Conservation (phyloP, 2,888 invertebrate genomes). For the Drosophila fungiperda region DNA sequence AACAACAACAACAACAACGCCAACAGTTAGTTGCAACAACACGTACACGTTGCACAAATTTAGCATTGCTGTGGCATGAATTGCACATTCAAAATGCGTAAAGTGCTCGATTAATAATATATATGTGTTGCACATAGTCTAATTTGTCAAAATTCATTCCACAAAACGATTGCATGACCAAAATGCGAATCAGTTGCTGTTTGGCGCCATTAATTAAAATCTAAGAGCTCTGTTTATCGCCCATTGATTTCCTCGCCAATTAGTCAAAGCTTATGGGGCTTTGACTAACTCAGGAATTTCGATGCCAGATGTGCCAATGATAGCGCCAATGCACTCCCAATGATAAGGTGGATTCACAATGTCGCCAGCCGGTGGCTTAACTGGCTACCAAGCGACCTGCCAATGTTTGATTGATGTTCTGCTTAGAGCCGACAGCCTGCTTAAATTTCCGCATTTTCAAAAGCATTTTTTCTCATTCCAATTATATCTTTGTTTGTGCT, state of each 20-base stretch:
- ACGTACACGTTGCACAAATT: slow-evolving; percentile 35
- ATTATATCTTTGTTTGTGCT: neutral
- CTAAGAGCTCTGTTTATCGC: slow-evolving; percentile 46
- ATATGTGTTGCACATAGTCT: slow-evolving; percentile 32
- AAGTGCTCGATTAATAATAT: slow-evolving; percentile 69
- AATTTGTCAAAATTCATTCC: slow-evolving; percentile 71
- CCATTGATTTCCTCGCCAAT: slow-evolving; percentile 69
- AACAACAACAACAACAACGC: neutral
- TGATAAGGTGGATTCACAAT: slow-evolving; percentile 63
- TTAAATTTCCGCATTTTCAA: neutral
- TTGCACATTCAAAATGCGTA: slow-evolving; percentile 69
- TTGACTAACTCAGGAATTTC: slow-evolving; percentile 48
- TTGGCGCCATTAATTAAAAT: slow-evolving; percentile 51
- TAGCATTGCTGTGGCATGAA: slow-evolving; percentile 50
- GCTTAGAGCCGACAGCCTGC: neutral
- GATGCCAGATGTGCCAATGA: slow-evolving; percentile 67
- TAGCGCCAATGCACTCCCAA: slow-evolving; percentile 41
- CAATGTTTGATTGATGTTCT: slow-evolving; percentile 66
- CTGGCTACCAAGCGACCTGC: slow-evolving; percentile 58
- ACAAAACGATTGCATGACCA: slow-evolving; percentile 35
- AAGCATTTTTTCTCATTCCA: neutral
- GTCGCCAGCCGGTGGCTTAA: slow-evolving; percentile 60
- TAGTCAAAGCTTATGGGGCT: slow-evolving; percentile 72
- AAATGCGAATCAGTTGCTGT: slow-evolving; percentile 34
- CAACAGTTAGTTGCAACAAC: slow-evolving; percentile 25